A percentile compares a stretch with the other conserved stretches of the same genome.
These are phyloP conservation scores for Tinamus major DNA, from an alignment of 2,797 vertebrate species.

Conservation along the genomic window DNA sequence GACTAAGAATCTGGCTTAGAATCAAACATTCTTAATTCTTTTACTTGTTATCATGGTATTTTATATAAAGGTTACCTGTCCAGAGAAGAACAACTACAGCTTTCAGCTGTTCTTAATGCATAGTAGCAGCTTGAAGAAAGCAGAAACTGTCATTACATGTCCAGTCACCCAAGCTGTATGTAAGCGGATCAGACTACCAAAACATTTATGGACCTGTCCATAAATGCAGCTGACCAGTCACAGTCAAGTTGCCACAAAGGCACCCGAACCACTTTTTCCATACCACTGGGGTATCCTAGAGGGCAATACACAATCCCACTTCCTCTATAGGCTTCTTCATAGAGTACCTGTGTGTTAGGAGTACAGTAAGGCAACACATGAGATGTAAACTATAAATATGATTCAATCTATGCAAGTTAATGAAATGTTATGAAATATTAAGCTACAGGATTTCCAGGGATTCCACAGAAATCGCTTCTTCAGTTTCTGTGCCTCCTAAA, in stretches of 20 bases:
- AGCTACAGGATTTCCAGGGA: not conserved
- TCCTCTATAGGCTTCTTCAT: not conserved
- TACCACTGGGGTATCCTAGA: rapidly evolving
- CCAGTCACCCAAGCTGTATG: not conserved
- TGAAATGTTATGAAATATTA: not conserved
- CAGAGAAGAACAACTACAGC: not conserved
- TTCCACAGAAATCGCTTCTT: not conserved
- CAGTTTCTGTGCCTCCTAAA: not conserved
- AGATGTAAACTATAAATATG: not conserved
- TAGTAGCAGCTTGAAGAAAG: not conserved
- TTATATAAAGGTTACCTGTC: not conserved
- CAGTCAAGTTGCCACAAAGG: not conserved
- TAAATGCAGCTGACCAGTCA: not conserved
- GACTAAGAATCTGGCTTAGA: not conserved
- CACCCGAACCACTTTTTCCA: not conserved
- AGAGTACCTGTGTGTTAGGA: not conserved
- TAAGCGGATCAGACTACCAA: not conserved
- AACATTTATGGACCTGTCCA: not conserved
- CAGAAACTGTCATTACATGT: not conserved
- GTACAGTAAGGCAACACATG: not conserved
- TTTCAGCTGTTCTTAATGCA: not conserved
- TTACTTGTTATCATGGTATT: too few species aligned
- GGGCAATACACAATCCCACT: not conserved
- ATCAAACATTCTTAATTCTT: not conserved
- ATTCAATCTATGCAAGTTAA: not conserved